Evolutionary conservation across 2,888 invertebrate genomes (phyloP).

Genomic region (Homarus gammarus): DNA sequence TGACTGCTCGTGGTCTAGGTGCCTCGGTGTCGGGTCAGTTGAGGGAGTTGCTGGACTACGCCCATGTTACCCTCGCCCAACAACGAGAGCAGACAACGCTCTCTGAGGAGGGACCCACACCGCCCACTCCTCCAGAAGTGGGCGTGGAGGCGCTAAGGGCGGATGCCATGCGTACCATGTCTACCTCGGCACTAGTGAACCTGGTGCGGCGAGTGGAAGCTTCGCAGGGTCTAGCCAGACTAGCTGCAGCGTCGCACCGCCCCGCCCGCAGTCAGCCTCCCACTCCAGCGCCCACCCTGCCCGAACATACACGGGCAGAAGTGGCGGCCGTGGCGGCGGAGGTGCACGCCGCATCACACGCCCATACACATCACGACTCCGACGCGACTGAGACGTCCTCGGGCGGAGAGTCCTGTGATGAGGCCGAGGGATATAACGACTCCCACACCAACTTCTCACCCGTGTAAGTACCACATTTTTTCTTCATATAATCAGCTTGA

Average conservation of each 20-base stretch:
- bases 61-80: conserved; percentile 79
- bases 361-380: conserved; percentile 89
- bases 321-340: conserved; percentile 64
- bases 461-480: conserved; percentile 76
- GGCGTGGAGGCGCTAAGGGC: conserved; percentile 60
- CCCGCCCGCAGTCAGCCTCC: conserved; percentile 22
- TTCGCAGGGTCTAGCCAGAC: conserved; percentile 78
- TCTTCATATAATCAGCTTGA: neutral
- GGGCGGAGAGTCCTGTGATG: conserved; percentile 96
- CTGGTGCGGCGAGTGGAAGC: conserved; percentile 82
- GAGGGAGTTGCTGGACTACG: conserved; percentile 87
- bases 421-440: conserved; percentile 81
- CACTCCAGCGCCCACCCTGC: conserved; percentile 31
- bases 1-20: conserved; percentile 88
- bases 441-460: conserved; percentile 65
- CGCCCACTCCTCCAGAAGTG: conserved; percentile 53
- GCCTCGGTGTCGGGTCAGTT: conserved; percentile 89
- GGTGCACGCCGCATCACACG: conserved; percentile 64
- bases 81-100: conserved; percentile 53
- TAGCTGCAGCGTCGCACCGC: conserved; percentile 74
- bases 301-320: conserved; percentile 61
- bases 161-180: conserved; percentile 78
- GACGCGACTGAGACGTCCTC: conserved; percentile 97
- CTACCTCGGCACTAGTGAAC: conserved; percentile 82
- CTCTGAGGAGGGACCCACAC: conserved; percentile 44